Base-by-base conservation (phyloP, 2,888 invertebrate species). In the Leptinotarsa peninsularis region DNA sequence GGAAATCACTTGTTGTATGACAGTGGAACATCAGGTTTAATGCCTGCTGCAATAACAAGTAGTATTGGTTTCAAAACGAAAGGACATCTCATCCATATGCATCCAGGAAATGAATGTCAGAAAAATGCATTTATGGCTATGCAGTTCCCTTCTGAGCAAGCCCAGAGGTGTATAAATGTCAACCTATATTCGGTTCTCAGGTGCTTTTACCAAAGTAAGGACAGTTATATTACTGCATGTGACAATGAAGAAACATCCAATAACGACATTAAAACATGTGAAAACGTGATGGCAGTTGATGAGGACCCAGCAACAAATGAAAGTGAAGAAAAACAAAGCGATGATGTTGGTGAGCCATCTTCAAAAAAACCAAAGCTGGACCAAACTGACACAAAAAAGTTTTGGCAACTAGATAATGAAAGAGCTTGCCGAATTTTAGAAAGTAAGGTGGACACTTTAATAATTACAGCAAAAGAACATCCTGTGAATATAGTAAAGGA, bases 381-480 rank as follows among this genome's bases (percentile, higher is more conserved):
- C 3, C 75, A 79, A 21, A n/a, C 69, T 13, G 14, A 49, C 7
- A 74, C 76, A 15, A 80, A 80, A 70, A 80, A 77, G 70, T 70
- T 91, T 81, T 94, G 94, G 94, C 91, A 93, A 83, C 86, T 91
- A 81, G 93, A 93, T 68, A 94, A 94, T 83, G 91, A 92, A 82
- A 88, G 89, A 70, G 94, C 94, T 2, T 91, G 93, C 58, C 89
- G 91, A 73, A 84, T 93, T 54, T 88, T 95, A 78, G 89, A 89
- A 69, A 85, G 88, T 0, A 93, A 93, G 89, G 92, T 94, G 78
- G 94, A 96, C 88, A 93, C 94, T 7, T 89, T 97, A 71, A 90
- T 94, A 2, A 92, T 98, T 78, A 93, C 94, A 2, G 92, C 94
- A 73, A 96, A 94, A 87, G 96, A 96, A 86, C 95, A 98, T 89